Evolutionary conservation across 2,888 invertebrate species (phyloP).

Genomic region (Hecatera dysodea): DNA sequence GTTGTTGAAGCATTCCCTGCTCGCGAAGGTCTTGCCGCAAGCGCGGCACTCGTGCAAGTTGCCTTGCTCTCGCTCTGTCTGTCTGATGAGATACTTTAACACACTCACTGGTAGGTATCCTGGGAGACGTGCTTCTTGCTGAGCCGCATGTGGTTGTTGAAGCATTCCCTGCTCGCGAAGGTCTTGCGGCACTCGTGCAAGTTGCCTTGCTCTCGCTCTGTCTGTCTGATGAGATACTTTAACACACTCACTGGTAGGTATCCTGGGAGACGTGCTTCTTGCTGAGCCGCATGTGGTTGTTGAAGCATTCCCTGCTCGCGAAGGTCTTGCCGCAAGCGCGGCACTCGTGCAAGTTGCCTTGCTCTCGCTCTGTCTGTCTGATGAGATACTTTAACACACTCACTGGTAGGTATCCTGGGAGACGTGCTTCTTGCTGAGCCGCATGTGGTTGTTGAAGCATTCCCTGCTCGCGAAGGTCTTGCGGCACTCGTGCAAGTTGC

Average conservation of each 20-base stretch:
- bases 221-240: background rate
- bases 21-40: constrained; percentile 83
- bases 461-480: constrained; percentile 84
- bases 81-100: background rate
- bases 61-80: constrained; percentile 80
- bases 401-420: constrained; percentile 77
- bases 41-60: constrained; percentile 79
- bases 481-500: constrained; percentile 79
- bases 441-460: constrained; percentile 86
- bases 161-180: constrained; percentile 84
- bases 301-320: constrained; percentile 83
- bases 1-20: constrained; percentile 85
- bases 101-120: constrained; percentile 73
- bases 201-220: constrained; percentile 80
- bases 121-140: constrained; percentile 84
- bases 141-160: constrained; percentile 85
- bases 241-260: constrained; percentile 70
- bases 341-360: constrained; percentile 80
- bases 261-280: constrained; percentile 82
- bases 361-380: constrained; percentile 79
- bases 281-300: constrained; percentile 86
- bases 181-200: constrained; percentile 81
- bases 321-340: constrained; percentile 83
- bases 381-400: background rate
- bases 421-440: constrained; percentile 84